Evolutionary conservation across 1,140 invertebrate species (phyloP).

Genomic region (Drosophila elegans): DNA sequence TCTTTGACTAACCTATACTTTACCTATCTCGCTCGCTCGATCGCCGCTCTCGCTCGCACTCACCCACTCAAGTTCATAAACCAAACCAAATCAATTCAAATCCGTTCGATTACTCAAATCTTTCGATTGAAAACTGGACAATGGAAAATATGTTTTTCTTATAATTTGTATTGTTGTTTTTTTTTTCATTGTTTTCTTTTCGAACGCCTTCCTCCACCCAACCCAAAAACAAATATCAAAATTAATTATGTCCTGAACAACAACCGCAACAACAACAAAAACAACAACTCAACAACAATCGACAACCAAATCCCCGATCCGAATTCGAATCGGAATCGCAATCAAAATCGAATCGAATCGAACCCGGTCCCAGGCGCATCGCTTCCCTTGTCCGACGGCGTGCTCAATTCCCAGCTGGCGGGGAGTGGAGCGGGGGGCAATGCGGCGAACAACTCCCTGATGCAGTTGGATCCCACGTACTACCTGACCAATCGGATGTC

Average conservation of each 20-base stretch:
- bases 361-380: conserved; percentile 54
- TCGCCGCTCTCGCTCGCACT: conserved; percentile 44
- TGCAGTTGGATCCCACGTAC: conserved; percentile 76
- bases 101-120: conserved; percentile 30
- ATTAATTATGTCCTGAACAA: conserved; percentile 57
- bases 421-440: conserved; percentile 64
- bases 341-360: conserved; percentile 10
- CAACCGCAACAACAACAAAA: conserved; percentile 63
- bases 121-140: conserved; percentile 24
- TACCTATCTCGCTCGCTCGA: conserved; percentile 34
- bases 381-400: conserved; percentile 78
- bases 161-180: conserved; percentile 81
- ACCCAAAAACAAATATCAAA: conserved; percentile 36
- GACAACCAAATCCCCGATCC: conserved; percentile 30
- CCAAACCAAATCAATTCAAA: conserved; percentile 11
- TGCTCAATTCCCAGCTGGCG: conserved; percentile 60
- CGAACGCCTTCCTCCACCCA: conserved; percentile 56
- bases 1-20: conserved; percentile 27
- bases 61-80: conserved; percentile 41
- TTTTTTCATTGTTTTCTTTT: conserved; percentile 74
- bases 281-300: conserved; percentile 64
- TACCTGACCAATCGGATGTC: conserved; percentile 82
- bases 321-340: conserved; percentile 18
- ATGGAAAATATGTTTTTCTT: conserved; percentile 57
- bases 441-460: conserved; percentile 66